Evolutionary conservation across 1,140 invertebrate species (phyloP).

Genomic region (Aphelenchoides besseyi): DNA sequence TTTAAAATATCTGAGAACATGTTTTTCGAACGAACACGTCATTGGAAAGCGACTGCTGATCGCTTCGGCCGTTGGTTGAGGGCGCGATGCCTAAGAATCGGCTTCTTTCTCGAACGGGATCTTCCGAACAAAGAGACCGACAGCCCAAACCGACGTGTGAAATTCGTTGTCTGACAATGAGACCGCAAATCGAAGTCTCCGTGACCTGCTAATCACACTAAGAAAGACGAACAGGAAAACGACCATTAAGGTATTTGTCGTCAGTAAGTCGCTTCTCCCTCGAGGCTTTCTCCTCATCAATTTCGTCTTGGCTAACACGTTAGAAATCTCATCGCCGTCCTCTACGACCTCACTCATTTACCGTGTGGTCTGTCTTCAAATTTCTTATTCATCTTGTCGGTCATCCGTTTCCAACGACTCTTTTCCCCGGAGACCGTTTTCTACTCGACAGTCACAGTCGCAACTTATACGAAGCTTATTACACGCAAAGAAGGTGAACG

Average conservation of each 20-base stretch:
- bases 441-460: background rate
- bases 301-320: background rate
- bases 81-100: too few relatives aligned
- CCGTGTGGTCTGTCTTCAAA: background rate
- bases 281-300: background rate
- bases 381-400: background rate
- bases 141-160: background rate
- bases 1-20: too few relatives aligned
- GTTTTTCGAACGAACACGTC: too few relatives aligned
- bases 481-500: background rate
- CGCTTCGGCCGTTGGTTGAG: too few relatives aligned
- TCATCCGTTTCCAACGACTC: too few relatives aligned
- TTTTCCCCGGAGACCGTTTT: background rate
- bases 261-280: background rate
- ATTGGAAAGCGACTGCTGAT: too few relatives aligned
- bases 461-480: background rate
- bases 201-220: background rate
- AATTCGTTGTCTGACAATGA: background rate
- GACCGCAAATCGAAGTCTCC: background rate
- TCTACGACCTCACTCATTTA: too few relatives aligned
- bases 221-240: conserved; percentile 3
- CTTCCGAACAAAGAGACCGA: background rate
- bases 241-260: conserved; percentile 3
- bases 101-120: conserved; percentile 1
- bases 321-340: too few relatives aligned